Evolutionary conservation across 2,113 vertebrate genomes (phyloP), one percentile per base, ranked within the genome.

Genomic region (Ciconia stormi): DNA sequence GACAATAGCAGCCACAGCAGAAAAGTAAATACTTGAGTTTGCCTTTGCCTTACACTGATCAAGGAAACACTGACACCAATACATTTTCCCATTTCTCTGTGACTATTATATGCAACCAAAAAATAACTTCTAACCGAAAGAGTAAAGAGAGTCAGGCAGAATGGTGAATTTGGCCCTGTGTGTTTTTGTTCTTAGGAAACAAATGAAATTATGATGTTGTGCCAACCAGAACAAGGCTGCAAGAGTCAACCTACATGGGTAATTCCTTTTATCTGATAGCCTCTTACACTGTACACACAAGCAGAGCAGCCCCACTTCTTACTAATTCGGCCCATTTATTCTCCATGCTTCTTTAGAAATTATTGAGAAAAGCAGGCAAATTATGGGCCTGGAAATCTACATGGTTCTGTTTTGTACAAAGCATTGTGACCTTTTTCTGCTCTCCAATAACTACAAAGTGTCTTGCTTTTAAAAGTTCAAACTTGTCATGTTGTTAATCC

Each of bases 391-490:
- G 59, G 71, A 93, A 70, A 84, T 63, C 38, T 89, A 83, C 69
- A 86, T 46, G 23, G 34, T 76, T 92, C 82, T 91, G 61, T 93
- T 93, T 93, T 87, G 47, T 95, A 95, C 58, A 23, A 93, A 96
- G 82, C 1, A 0, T 65, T 84, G 42, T 95, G 89, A 96, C 84
- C 25, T 87, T 98, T 97, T 96, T 87, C 80, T 95, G 84, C 46
- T 90, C 67, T 96, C 86, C 56, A 96, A 72, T 90, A 95, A 96
- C 90, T 96, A 79, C 40, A 83, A 93, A 88, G 85, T 67, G 69
- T 65, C 67, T 89, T 87, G 74, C 55, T 95, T 97, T 96, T 71
- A 94, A 91, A 96, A 97, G 95, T 96, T 98, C 94, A 97, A 20
- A 84, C 59, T 98, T 94, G 81, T 86, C 88, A 74, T 62, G 19